These are phyloP conservation scores for Patella caerulea DNA, from an alignment of 2,888 invertebrate species.

Conservation along the genomic window DNA sequence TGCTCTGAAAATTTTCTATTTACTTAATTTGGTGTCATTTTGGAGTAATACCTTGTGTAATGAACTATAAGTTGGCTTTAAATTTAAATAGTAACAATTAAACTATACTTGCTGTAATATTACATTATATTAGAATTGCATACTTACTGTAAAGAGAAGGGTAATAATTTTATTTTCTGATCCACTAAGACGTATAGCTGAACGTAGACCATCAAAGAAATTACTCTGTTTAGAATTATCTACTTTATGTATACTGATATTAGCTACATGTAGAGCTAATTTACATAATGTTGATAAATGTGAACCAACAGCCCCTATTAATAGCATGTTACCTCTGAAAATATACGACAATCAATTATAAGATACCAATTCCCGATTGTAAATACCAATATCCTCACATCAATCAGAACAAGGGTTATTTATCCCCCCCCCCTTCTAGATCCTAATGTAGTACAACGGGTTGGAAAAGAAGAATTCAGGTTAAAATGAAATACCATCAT, in stretches of 20 bases:
- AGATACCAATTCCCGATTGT: too few relatives aligned
- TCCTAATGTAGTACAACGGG: too few relatives aligned
- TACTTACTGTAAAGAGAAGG: constrained; percentile 68
- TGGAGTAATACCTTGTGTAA: background rate
- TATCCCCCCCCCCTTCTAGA: too few relatives aligned
- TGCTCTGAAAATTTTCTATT: too few relatives aligned
- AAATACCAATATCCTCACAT: too few relatives aligned
- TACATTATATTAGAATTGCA: background rate
- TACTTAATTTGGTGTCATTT: too few relatives aligned
- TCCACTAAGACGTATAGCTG: constrained; percentile 69
- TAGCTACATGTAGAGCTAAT: constrained; percentile 69
- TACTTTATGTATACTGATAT: constrained; percentile 66
- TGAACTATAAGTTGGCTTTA: background rate
- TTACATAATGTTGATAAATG: constrained; percentile 69
- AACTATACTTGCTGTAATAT: background rate
- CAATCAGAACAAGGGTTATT: too few relatives aligned
- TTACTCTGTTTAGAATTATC: constrained; percentile 69
- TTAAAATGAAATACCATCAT: too few relatives aligned
- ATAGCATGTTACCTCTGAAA: constrained; percentile 68
- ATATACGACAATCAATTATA: too few relatives aligned
- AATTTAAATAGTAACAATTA: background rate
- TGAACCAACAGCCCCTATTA: constrained; percentile 69
- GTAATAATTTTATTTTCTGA: constrained; percentile 70
- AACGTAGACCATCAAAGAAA: constrained; percentile 71
- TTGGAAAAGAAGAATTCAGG: too few relatives aligned